Percentiles rank a stretch among this genome's conserved stretches.
phyloP scores from a whole-genome alignment of 2,888 invertebrate species.

The Rhagium mordax region DNA sequence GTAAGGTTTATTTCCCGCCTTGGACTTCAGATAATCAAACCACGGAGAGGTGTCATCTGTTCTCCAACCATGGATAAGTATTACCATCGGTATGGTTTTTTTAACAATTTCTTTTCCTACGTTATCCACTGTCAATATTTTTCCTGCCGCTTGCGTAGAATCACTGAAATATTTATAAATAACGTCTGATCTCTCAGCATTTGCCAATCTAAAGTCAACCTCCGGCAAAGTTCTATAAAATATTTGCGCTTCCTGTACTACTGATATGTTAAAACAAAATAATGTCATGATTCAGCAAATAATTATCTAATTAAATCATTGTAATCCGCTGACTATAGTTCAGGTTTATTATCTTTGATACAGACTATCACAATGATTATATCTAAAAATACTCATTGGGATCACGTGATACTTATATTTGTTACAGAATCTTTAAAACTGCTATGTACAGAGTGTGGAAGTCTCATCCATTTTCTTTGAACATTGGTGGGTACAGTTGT shows the following conservation, averaged over 20 bases:
- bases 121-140: conserved; percentile 51
- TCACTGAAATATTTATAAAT: conserved; percentile 55
- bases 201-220: conserved; percentile 56
- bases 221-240: conserved; percentile 42
- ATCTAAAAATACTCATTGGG: too few relatives aligned
- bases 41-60: conserved; percentile 67
- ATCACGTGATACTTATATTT: too few relatives aligned
- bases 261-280: too few relatives aligned
- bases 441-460: too few relatives aligned
- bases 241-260: conserved; percentile 22
- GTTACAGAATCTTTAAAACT: too few relatives aligned
- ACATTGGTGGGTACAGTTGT: too few relatives aligned
- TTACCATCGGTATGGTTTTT: conserved; percentile 64
- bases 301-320: too few relatives aligned
- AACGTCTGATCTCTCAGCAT: conserved; percentile 50
- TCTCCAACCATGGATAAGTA: conserved; percentile 72
- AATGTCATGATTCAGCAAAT: too few relatives aligned
- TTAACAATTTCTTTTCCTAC: conserved; percentile 38
- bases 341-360: too few relatives aligned
- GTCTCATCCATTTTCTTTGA: too few relatives aligned
- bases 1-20: conserved; percentile 56
- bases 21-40: conserved; percentile 64
- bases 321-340: too few relatives aligned
- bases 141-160: conserved; percentile 37
- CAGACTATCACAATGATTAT: too few relatives aligned